These are phyloP conservation scores for Caenorhabditis sp. DNA, from an alignment of 2,888 invertebrate species.

Conservation along the genomic window DNA sequence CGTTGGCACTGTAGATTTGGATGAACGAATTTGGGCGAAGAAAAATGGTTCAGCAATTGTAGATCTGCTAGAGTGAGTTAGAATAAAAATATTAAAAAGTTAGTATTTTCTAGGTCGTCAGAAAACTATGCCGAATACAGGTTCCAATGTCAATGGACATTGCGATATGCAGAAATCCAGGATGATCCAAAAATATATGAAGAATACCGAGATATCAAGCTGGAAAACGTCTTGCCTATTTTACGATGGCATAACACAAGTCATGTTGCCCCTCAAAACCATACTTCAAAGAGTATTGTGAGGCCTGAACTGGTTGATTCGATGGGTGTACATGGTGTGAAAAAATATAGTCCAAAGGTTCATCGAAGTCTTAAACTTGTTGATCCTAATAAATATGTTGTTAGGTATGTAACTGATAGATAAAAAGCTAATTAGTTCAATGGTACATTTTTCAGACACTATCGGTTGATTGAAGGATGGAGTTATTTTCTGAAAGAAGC, in stretches of 20 bases:
- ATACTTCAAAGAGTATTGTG: constrained; percentile 47
- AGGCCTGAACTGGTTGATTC: constrained; percentile 39
- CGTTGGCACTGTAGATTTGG: constrained; percentile 46
- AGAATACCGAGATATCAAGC: not conserved
- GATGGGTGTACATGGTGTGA: constrained; percentile 52
- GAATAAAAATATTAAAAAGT: not conserved
- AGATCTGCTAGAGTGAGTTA: constrained; percentile 15
- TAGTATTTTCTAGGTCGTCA: too few species aligned
- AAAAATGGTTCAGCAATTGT: constrained; percentile 10
- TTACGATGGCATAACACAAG: constrained; percentile 47
- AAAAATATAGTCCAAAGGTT: constrained; percentile 19
- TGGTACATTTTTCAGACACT: constrained; percentile 29
- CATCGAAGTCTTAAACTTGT: constrained; percentile 22
- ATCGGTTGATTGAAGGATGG: constrained; percentile 45
- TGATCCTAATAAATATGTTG: constrained; percentile 29
- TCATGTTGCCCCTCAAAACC: constrained; percentile 50
- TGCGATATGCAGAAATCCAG: constrained; percentile 41
- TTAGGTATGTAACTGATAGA: too few species aligned
- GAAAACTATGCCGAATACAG: constrained; percentile 32
- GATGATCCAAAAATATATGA: constrained; percentile 4
- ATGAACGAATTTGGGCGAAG: constrained; percentile 40
- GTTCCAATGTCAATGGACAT: constrained; percentile 49
- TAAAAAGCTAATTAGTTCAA: too few species aligned
- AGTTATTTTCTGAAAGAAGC: constrained; percentile 47
- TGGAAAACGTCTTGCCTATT: constrained; percentile 26